Base-by-base conservation (phyloP, 35 echinoderm and acorn worm genomes). In the Lytechinus variegatus region DNA sequence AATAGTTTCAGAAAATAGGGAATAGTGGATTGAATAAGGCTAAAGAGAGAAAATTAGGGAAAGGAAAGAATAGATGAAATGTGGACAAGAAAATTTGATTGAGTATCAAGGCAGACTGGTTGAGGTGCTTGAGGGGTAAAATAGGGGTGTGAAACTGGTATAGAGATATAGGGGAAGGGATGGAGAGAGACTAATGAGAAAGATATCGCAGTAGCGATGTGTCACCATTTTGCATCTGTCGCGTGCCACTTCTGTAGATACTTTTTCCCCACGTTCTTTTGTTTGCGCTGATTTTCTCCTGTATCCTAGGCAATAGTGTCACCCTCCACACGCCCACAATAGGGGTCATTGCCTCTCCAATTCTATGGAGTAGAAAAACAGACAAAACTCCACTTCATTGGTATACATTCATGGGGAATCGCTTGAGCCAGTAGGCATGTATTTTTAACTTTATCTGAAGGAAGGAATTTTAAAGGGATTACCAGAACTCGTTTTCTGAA, bases 151-250 rank as follows among this genome's bases (percentile, higher is more conserved):
- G n/a, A 79, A 24, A 24, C 2, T 24, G 66, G 14, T 24, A 24
- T 4, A 79, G 66, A 79, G 21, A 24, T n/a, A 21, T 24, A 5
- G 11, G 11, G 19, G 16, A 71, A 5, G 5, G 56, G 16, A 71
- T 1, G 61, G 14, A 71, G 61, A 71, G 56, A 58, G 56, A 58
- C 6, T 58, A 58, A 58, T 58, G 56, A 58, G 56, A 58, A 58
- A 9, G 61, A 71, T 5, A 71, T 71, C 66, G n/a, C 66, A 79
- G 66, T 6, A 16, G n/a, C 66, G 66, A 79, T 79, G 66, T 79
- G 66, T 79, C 66, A 79, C 66, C 66, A 79, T 79, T 79, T 79
- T 79, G 66, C 66, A 79, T 79, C 66, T 79, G 66, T 79, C 66
- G 66, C 66, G 66, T 79, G 66, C 66, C 66, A 24, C 14, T 79